Base-by-base conservation (phyloP, 30 jellyfish, hydroid and myxozoan species). In the Turritopsis dohrnii region DNA sequence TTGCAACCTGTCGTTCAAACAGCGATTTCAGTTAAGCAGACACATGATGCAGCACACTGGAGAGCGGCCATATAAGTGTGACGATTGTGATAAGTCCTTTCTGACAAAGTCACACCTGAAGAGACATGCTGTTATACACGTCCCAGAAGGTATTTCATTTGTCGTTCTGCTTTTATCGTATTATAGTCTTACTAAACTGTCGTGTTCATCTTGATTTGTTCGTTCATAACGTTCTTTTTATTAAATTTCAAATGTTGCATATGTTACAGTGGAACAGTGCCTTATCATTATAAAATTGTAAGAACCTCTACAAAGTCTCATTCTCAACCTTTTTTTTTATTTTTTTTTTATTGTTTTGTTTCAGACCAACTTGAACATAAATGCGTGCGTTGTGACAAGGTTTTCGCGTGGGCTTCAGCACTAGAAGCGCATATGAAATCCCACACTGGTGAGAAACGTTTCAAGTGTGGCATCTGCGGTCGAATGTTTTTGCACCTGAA, bases 21-120 rank as follows among this genome's bases (percentile, higher is more conserved):
- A 75, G n/a, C 60, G 66, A 21, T 75, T 26, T 75, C 83, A 25
- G 41, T 30, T 75, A 22, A 22, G 27, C 60, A 28, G 83, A 25
- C 83, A 75, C 66, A 31, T 26, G 83, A 75, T 75, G 66, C 83
- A 75, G 41, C 83, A 75, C 22, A 75, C 83, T 0, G 83, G 83
- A 9, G 83, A 75, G 41, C 83, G 83, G 17, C 83, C 83, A 22
- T 75, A n/a, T 65, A 75, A 75, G 66, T 75, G 83, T 52, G 66
- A 75, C n/a, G 60, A 75, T 22, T 75, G 83, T 30, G 66, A 75
- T 22, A 75, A 75, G 41, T n/a, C 83, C 7, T 75, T 75, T 31
- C 60, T 75, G 7, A 25, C 83, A 17, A 75, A 75, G 66, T 75
- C 83, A 21, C 66, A 28, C 16, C 60, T 75, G 66, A 75, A 75